Percentiles rank a stretch among this genome's conserved stretches.
phyloP scores from a whole-genome alignment of 53 echinoderm and acorn worm species.

The Hippasteria phrygiana region DNA sequence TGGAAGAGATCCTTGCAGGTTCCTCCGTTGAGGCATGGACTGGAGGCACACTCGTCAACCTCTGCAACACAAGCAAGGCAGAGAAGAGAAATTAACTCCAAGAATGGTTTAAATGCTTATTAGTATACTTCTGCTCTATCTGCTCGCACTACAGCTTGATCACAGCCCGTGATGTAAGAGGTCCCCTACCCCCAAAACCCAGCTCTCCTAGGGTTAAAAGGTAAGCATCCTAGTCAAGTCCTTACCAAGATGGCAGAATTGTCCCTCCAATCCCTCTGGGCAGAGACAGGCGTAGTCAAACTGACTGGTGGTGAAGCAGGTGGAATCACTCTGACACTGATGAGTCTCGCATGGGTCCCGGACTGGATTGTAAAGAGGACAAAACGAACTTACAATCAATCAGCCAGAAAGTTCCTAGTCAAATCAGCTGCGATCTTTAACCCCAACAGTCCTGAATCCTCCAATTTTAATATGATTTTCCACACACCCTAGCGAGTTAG shows the following conservation, averaged over 20 bases:
- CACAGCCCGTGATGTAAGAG: too few species aligned
- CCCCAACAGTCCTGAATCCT: not conserved
- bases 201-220: too few species aligned
- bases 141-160: too few species aligned
- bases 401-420: not conserved
- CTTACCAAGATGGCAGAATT: slow-evolving; percentile 84
- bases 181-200: too few species aligned
- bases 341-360: slow-evolving; percentile 23
- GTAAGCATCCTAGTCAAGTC: not conserved
- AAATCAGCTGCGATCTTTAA: too few species aligned
- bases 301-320: slow-evolving; percentile 56
- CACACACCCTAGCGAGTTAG: too few species aligned
- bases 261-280: slow-evolving; percentile 74
- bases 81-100: not conserved
- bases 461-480: too few species aligned
- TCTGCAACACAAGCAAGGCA: slow-evolving; percentile 37
- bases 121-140: too few species aligned
- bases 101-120: too few species aligned
- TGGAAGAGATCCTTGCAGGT: slow-evolving; percentile 67
- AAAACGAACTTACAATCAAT: slow-evolving; percentile 5
- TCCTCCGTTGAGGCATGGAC: slow-evolving; percentile 73
- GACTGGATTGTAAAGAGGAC: slow-evolving; percentile 12
- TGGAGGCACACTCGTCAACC: slow-evolving; percentile 75
- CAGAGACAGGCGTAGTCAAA: slow-evolving; percentile 73
- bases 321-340: slow-evolving; percentile 78